Evolutionary conservation across 2,113 vertebrate species (phyloP), one percentile per base, ranked within the genome.

Genomic region (Epinephelus lanceolatus): DNA sequence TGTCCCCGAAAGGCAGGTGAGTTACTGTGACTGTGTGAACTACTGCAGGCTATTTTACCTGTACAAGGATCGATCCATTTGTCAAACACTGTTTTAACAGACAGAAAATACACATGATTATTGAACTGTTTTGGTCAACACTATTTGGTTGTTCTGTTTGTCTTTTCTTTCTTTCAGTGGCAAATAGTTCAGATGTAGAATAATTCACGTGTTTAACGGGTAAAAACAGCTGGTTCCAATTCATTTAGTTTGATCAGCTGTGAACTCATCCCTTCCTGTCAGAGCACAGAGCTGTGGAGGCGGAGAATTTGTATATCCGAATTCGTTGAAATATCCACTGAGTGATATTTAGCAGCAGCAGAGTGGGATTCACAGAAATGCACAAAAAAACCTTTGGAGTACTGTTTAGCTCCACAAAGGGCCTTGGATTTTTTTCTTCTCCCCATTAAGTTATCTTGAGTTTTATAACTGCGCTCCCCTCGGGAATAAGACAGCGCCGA

Each of bases 381-480:
- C 57, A 67, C 1, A 13, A n/a, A 56, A 67, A 60, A 56, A 9
- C 27, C 19, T 81, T 74, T 30, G 51, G 45, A 59, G 51, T 27
- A 12, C 21, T 21, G 11, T 65, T 71, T 1, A 76, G 47, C 59
- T 15, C 55, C 33, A 52, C 51, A 12, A 8, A 15, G 19, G 11
- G 19, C 5, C 23, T 21, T 60, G 7, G 11, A 56, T 52, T 37
- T 37, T 18, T 10, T 19, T 19, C 5, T 5, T 14, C 59, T 4
- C 15, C 1, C 25, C 17, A 47, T 84, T 25, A 71, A 53, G 52
- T 49, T 53, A 68, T 33, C 33, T 69, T 7, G 23, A 33, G 71
- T 57, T 81, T 79, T 77, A 27, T 80, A 52, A 71, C 27, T 13
- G 49, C 53, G 0, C n/a, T 9, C 5, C 77, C 13, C 25, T 11